A percentile compares a stretch with the other conserved stretches of the same genome.
Evolutionary conservation across 2,113 vertebrate genomes (phyloP).

Genomic region (Eclectus roratus): DNA sequence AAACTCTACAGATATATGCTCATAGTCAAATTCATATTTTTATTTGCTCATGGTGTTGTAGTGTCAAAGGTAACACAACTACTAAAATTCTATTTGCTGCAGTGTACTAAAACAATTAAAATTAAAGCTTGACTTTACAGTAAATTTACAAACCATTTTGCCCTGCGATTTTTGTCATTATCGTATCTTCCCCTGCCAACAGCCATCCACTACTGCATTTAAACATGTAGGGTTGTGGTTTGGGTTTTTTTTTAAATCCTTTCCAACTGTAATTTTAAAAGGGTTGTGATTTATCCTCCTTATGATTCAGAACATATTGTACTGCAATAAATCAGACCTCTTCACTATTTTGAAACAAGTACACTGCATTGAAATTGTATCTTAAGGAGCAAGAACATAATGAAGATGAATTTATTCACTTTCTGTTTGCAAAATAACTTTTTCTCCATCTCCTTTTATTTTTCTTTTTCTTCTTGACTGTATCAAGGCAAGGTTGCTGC

Average conservation of each 20-base stretch:
- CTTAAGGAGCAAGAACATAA: background rate
- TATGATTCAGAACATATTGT: background rate
- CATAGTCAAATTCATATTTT: background rate
- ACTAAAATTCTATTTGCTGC: background rate
- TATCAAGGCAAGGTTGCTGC: background rate
- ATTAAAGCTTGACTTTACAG: background rate
- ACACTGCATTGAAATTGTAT: background rate
- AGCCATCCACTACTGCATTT: background rate
- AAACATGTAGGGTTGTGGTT: background rate
- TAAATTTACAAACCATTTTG: background rate
- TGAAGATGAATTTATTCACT: background rate
- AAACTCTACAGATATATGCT: background rate
- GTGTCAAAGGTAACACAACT: background rate
- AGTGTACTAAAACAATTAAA: background rate
- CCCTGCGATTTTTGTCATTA: background rate
- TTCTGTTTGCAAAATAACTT: background rate
- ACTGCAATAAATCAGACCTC: background rate
- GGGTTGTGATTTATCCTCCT: background rate
- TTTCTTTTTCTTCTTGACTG: background rate
- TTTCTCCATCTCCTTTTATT: background rate
- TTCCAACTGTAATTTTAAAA: background rate
- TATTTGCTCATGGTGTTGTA: background rate
- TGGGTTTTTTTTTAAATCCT: background rate
- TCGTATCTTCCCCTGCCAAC: background rate
- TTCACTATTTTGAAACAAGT: background rate